phyloP scores from a whole-genome alignment of 2,113 vertebrate species.

The Ophthalmolycus amberensis region DNA sequence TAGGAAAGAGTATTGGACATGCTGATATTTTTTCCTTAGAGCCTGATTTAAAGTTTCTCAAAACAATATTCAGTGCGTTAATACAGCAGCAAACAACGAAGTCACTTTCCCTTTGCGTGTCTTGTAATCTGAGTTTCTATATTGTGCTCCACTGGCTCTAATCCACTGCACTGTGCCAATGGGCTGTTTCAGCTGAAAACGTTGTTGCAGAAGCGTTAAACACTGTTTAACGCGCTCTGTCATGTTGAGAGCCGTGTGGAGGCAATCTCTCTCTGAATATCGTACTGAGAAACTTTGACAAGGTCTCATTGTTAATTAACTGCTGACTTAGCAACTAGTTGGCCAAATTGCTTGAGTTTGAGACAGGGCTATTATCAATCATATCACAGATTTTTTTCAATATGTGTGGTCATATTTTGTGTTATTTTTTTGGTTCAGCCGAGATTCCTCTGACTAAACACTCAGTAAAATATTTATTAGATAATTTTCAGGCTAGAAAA shows the following conservation, averaged over 20 bases:
- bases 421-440: background rate
- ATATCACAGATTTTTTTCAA: background rate
- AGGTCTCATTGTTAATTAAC: background rate
- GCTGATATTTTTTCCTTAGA: conserved; percentile 6
- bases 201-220: background rate
- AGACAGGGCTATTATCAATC: background rate
- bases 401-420: background rate
- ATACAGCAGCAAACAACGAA: background rate
- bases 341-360: background rate
- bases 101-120: background rate
- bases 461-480: background rate
- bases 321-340: background rate
- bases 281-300: background rate
- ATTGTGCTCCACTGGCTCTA: background rate
- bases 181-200: background rate
- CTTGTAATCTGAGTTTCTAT: background rate
- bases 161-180: no score
- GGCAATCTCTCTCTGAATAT: no score
- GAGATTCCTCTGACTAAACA: background rate
- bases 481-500: conserved; percentile 13
- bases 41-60: background rate
- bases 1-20: background rate
- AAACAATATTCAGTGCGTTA: background rate
- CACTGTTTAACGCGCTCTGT: no score
- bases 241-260: no score